Conservation (phyloP, 2,113 vertebrate genomes). For the Isurus oxyrinchus region DNA sequence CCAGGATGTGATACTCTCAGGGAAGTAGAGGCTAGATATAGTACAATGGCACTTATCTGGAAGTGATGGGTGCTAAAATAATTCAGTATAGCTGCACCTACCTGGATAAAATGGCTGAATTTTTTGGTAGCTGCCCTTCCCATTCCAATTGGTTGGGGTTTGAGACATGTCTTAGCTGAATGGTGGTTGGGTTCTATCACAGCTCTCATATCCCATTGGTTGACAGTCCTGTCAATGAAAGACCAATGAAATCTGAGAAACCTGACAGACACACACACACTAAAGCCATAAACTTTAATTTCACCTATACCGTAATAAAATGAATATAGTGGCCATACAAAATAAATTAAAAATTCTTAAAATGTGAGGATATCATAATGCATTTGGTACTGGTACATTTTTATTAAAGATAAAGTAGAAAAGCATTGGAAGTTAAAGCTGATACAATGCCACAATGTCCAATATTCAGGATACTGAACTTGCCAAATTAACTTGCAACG, state of each 20-base stretch:
- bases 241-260: conserved; percentile 8
- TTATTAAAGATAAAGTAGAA: not conserved
- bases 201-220: not conserved
- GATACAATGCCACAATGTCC: not conserved
- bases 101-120: not conserved
- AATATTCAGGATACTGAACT: too few relatives aligned
- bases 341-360: not conserved
- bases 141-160: not conserved
- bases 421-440: not conserved
- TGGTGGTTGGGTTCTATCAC: not conserved
- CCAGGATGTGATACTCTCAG: not conserved
- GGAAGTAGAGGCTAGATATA: not conserved
- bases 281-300: not conserved
- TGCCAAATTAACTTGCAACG: too few relatives aligned
- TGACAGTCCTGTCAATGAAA: conserved; percentile 7
- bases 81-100: not conserved
- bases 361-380: not conserved
- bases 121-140: not conserved
- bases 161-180: not conserved
- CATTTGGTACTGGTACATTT: not conserved
- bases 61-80: not conserved
- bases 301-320: not conserved
- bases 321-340: not conserved
- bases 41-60: not conserved
- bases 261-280: not conserved